Conservation (phyloP, 2,888 invertebrate species). For the Tachina lurida region DNA sequence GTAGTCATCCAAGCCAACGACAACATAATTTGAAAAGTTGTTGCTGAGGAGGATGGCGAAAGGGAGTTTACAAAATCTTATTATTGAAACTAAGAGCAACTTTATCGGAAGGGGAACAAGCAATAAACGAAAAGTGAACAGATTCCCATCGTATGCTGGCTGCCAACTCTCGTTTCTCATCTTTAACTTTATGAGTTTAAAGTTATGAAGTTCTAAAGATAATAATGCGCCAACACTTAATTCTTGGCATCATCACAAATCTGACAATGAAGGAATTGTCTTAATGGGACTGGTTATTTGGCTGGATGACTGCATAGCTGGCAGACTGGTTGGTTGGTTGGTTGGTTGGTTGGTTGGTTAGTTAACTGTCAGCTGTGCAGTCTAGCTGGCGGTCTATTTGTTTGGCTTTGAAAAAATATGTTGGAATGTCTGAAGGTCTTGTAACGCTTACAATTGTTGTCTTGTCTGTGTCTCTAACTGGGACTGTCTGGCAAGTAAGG, state of each 20-base stretch:
- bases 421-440: slow-evolving; percentile 46
- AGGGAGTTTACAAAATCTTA: slow-evolving; percentile 57
- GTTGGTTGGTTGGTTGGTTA: slow-evolving; percentile 1
- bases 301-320: slow-evolving; percentile 2
- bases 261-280: slow-evolving; percentile 68
- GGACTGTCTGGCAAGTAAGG: slow-evolving; percentile 35
- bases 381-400: slow-evolving; percentile 8
- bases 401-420: slow-evolving; percentile 23
- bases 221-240: slow-evolving; percentile 82
- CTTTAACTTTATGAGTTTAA: slow-evolving; percentile 69
- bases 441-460: slow-evolving; percentile 17
- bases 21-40: slow-evolving; percentile 61
- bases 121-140: slow-evolving; percentile 54
- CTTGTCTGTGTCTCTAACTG: slow-evolving; percentile 26
- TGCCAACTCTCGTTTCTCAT: slow-evolving; percentile 72
- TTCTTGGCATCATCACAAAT: slow-evolving; percentile 80
- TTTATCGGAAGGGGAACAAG: slow-evolving; percentile 31
- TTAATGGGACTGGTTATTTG: slow-evolving; percentile 65
- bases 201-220: slow-evolving; percentile 82
- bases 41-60: background rate
- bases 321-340: slow-evolving; percentile 8
- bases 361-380: slow-evolving; percentile 15
- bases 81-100: slow-evolving; percentile 51
- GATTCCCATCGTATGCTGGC: slow-evolving; percentile 67
- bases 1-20: slow-evolving; percentile 19